Evolutionary conservation across 2,113 vertebrate genomes (phyloP).

Genomic region (Periophthalmodon schlosseri): DNA sequence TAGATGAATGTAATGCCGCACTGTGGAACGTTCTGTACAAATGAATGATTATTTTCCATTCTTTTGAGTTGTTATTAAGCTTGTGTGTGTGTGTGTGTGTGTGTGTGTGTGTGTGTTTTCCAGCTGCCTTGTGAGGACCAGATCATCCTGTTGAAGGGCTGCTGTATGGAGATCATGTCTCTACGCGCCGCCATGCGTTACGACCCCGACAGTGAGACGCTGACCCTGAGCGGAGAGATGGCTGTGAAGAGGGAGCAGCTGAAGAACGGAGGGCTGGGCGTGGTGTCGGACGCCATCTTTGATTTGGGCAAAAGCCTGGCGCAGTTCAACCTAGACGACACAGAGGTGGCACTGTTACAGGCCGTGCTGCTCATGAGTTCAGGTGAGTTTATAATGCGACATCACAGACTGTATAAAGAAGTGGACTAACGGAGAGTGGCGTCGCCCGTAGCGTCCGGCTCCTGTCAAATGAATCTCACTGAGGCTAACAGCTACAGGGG

Average conservation of each 20-base stretch:
- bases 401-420: too few relatives aligned
- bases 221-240: constrained; percentile 94
- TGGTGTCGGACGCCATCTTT: constrained; percentile 95
- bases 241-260: constrained; percentile 91
- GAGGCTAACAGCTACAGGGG: too few relatives aligned
- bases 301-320: constrained; percentile 93
- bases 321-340: constrained; percentile 94
- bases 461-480: too few relatives aligned
- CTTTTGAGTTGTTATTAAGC: too few relatives aligned
- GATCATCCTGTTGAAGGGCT: constrained; percentile 95
- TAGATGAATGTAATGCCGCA: too few relatives aligned
- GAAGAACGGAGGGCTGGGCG: constrained; percentile 90
- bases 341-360: constrained; percentile 92
- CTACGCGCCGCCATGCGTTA: constrained; percentile 92
- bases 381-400: constrained; percentile 66
- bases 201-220: constrained; percentile 91
- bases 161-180: constrained; percentile 98
- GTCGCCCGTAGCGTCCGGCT: too few relatives aligned
- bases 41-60: too few relatives aligned
- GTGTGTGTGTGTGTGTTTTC: background rate
- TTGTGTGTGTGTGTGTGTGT: background rate
- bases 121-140: constrained; percentile 95
- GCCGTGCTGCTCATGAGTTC: constrained; percentile 95
- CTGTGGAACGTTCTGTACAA: too few relatives aligned
- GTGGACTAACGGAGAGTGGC: too few relatives aligned